phyloP scores from a whole-genome alignment of 2,888 invertebrate species.

The Dastarcus helophoroides region DNA sequence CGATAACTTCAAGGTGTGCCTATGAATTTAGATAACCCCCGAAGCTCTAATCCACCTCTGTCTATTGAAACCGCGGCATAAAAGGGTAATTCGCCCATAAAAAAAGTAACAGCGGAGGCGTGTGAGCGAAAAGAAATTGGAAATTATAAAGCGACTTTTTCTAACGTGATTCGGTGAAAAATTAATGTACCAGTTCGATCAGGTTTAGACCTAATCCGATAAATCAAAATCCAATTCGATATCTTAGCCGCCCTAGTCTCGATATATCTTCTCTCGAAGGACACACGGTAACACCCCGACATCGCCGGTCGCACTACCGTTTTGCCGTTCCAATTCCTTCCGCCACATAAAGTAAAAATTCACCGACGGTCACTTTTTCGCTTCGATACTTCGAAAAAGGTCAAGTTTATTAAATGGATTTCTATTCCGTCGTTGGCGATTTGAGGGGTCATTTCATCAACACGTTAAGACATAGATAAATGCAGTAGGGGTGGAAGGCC shows the following conservation, averaged over 20 bases:
- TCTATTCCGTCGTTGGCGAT: too few relatives aligned
- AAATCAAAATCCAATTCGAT: slow-evolving; percentile 25
- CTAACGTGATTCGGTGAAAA: slow-evolving; percentile 1
- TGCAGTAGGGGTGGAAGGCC: too few relatives aligned
- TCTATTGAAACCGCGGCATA: too few relatives aligned
- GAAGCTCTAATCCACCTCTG: too few relatives aligned
- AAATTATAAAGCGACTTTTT: slow-evolving; percentile 26
- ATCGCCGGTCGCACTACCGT: slow-evolving; percentile 20
- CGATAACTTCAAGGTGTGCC: slow-evolving; percentile 31
- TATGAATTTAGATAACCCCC: slow-evolving; percentile 33
- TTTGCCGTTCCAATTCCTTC: slow-evolving; percentile 24
- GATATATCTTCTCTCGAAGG: slow-evolving; percentile 16
- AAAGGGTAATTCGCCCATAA: slow-evolving; percentile 33
- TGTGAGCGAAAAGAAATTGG: slow-evolving; percentile 36
- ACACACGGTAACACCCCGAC: slow-evolving; percentile 20
- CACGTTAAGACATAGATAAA: too few relatives aligned
- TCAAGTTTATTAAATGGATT: slow-evolving; percentile 22
- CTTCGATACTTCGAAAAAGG: slow-evolving; percentile 21
- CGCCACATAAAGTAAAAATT: slow-evolving; percentile 29
- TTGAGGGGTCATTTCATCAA: too few relatives aligned
- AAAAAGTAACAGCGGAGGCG: slow-evolving; percentile 33
- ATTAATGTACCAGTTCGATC: too few relatives aligned
- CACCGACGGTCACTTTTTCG: slow-evolving; percentile 27
- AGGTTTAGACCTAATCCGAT: slow-evolving; percentile 18
- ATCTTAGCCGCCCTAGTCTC: slow-evolving; percentile 19